Evolutionary conservation across 2,888 invertebrate species (phyloP), one percentile per base, ranked within the genome.

Genomic region (Chrysolina oricalcia): DNA sequence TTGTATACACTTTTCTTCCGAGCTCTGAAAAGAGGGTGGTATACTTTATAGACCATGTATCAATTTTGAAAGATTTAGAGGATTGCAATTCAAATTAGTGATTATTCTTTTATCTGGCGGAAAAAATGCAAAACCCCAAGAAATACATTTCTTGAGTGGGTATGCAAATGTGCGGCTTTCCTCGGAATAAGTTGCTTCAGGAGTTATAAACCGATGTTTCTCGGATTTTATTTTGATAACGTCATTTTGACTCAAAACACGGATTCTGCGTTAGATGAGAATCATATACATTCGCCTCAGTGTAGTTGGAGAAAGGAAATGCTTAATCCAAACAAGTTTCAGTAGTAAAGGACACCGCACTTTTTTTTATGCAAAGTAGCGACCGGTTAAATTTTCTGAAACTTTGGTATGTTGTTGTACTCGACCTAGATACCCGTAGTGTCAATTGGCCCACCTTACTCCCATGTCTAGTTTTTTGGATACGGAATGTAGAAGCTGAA

Each of bases 31-130:
- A 19, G 56, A 62, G 72, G 63, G 70, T 64, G 71, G 68, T 67
- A 62, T 41, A 67, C 70, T 72, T 73, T 74, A 70, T 53, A 75
- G 78, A 67, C 84, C 81, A 84, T 87, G 85, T 85, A 87, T 87
- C 87, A 87, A 86, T 85, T 86, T 84, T 86, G 87, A 86, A 86
- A 85, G 87, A 87, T 87, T 87, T 87, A 87, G 81, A 81, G 85
- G 85, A 86, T 86, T 83, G 87, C 86, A 86, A 87, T 87, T 87
- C 87, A 87, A 87, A 87, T 87, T 86, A 87, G 84, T 83, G 84
- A 86, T 86, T 87, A 87, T 84, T 83, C 83, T 80, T 80, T 83
- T 82, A 81, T 81, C 80, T 77, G 74, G 75, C 72, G 75, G 72
- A 82, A 83, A 83, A 83, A 83, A 83, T 83, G 83, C 81, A 83